Evolutionary conservation across 92 coral and sea anemone genomes (phyloP), one percentile per base, ranked within the genome.

Genomic region (Diadumene lineata): DNA sequence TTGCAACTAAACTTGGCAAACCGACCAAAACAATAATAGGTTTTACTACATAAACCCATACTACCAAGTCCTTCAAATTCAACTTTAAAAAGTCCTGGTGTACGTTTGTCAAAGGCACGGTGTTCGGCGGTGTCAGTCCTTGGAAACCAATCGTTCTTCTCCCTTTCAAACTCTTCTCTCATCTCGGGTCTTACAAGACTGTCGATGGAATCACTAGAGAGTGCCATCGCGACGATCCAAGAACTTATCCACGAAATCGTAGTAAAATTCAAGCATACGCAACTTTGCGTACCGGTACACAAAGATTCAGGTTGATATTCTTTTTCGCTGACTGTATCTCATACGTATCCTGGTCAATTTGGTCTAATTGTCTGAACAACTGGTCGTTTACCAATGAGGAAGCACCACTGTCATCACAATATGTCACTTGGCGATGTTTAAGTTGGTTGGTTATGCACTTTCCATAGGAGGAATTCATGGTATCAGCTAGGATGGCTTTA

Each of bases 81-180:
- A 25, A 31, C 85, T 65, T 81, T 81, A 60, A 81, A 81, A 16
- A 81, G 44, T 0, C 85, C 81, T 1, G 85, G 85, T 1, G 75
- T 73, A 32, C 75, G 24, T 50, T 76, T 75, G 10, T 75, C 81
- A 48, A 63, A 64, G 0, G 72, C 81, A 31, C 43, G 43, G n/a
- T 80, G 26, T 44, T 62, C 80, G n/a, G 72, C 28, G 19, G 69
- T 62, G 51, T 80, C 85, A 15, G 80, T 80, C 1, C 85, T n/a
- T 1, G 82, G 85, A 24, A 85, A 80, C 85, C 85, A 85, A 25
- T 74, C 43, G 32, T 57, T 15, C 51, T 79, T 79, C 33, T 79
- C 74, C 0, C 24, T 43, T 32, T 68, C 70, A 70, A 29, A 85
- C n/a, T 74, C 70, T 19, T 73, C 70, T 34, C 70, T 68, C 0